Conservation (phyloP, 2,797 vertebrate genomes). For the Hippoglossus hippoglossus region DNA sequence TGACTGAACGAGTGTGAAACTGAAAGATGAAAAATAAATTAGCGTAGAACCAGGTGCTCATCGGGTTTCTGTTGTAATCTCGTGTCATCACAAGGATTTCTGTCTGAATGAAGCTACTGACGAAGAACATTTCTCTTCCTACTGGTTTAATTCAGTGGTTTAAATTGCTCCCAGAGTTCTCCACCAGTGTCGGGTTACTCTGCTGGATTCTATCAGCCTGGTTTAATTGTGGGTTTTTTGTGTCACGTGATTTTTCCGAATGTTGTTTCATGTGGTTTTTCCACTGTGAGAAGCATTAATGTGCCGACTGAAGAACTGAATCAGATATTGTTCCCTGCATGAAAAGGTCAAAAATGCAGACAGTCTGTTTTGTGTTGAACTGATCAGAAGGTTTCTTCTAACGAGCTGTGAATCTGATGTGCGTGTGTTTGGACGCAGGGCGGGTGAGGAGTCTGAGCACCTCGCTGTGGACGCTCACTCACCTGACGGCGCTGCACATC, state of each 20-base stretch:
- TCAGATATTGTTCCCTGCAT: background rate
- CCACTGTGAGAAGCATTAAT: background rate
- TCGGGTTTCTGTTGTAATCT: too few species aligned
- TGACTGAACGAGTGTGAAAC: too few species aligned
- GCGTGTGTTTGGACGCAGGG: constrained; percentile 75
- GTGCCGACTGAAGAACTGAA: background rate
- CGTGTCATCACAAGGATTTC: background rate
- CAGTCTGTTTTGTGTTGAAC: background rate
- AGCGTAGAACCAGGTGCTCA: too few species aligned
- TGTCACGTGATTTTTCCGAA: background rate
- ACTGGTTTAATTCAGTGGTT: too few species aligned
- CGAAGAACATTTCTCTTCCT: too few species aligned
- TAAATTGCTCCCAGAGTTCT: too few species aligned
- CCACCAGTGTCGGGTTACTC: background rate
- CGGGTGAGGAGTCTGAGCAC: constrained; percentile 95
- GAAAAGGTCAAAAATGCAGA: background rate
- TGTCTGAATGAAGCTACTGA: background rate
- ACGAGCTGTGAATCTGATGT: background rate
- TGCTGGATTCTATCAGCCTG: background rate
- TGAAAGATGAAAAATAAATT: too few species aligned
- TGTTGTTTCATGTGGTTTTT: background rate
- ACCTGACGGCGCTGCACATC: constrained; percentile 98
- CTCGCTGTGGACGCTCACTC: constrained; percentile 96
- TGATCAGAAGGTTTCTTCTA: too few species aligned
- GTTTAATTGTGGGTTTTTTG: background rate